Conservation (phyloP, 2,113 vertebrate species). For the Isurus oxyrinchus region DNA sequence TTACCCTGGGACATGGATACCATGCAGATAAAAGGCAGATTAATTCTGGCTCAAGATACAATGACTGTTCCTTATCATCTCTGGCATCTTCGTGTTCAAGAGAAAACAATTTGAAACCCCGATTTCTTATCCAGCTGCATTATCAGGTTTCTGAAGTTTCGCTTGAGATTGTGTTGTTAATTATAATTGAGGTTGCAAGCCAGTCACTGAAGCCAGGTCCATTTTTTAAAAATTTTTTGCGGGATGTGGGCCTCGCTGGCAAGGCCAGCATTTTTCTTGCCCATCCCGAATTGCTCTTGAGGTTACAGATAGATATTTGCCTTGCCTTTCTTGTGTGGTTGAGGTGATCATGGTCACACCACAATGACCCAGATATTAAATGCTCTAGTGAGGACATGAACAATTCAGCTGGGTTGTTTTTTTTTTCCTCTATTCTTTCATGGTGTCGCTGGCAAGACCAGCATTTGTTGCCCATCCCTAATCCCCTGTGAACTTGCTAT, state of each 20-base stretch:
- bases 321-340: neutral
- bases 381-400: neutral
- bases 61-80: neutral
- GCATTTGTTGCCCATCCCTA: too few relatives aligned
- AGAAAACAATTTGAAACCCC: neutral
- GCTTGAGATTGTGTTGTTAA: neutral
- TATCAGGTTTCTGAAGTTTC: neutral
- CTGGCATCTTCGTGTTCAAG: neutral
- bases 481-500: too few relatives aligned
- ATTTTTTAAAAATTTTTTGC: too few relatives aligned
- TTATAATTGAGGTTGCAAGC: neutral
- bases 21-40: neutral
- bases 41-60: neutral
- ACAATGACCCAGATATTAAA: neutral
- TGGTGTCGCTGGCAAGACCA: too few relatives aligned
- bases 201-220: neutral
- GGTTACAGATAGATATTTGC: neutral
- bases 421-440: too few relatives aligned
- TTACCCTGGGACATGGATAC: constrained; percentile 2
- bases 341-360: neutral
- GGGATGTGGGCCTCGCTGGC: too few relatives aligned
- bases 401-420: neutral
- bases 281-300: too few relatives aligned
- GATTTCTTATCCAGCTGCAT: neutral
- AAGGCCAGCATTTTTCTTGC: too few relatives aligned